Percentiles rank a stretch among this genome's conserved stretches.
phyloP scores from a whole-genome alignment of 2,797 vertebrate genomes.

The Danio tinwini region DNA sequence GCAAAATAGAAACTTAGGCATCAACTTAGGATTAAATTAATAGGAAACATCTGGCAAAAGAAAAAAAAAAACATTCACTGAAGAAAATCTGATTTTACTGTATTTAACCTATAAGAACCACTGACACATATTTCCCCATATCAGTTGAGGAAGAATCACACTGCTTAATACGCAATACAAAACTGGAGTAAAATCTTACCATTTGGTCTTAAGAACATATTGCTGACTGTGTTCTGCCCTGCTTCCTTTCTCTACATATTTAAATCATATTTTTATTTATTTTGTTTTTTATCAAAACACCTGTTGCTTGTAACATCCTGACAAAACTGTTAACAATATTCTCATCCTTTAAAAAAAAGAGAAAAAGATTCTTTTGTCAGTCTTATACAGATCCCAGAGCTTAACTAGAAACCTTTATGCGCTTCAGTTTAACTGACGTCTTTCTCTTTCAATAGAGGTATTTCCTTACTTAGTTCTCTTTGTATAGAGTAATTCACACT shows the following conservation, averaged over 20 bases:
- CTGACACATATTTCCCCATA: conserved; percentile 28
- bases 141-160: conserved; percentile 29
- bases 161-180: conserved; percentile 57
- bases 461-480: conserved; percentile 40
- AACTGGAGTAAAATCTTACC: conserved; percentile 48
- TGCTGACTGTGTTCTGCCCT: conserved; percentile 67
- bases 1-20: conserved; percentile 78
- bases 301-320: conserved; percentile 11
- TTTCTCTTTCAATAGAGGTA: conserved; percentile 50
- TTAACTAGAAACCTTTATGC: conserved; percentile 7
- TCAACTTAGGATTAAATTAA: conserved; percentile 73
- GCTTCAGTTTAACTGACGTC: background rate
- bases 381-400: conserved; percentile 29
- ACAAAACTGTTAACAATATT: conserved; percentile 17
- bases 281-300: conserved; percentile 19
- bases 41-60: conserved; percentile 56
- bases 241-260: background rate
- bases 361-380: background rate
- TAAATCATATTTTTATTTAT: conserved; percentile 9
- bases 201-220: conserved; percentile 67
- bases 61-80: conserved; percentile 46
- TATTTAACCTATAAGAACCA: conserved; percentile 20
- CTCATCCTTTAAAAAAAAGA: background rate
- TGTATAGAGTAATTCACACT: conserved; percentile 31
- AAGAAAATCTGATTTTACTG: conserved; percentile 17